Evolutionary conservation across 2,113 vertebrate species (phyloP), one percentile per base, ranked within the genome.

Genomic region (Lepisosteus oculatus): DNA sequence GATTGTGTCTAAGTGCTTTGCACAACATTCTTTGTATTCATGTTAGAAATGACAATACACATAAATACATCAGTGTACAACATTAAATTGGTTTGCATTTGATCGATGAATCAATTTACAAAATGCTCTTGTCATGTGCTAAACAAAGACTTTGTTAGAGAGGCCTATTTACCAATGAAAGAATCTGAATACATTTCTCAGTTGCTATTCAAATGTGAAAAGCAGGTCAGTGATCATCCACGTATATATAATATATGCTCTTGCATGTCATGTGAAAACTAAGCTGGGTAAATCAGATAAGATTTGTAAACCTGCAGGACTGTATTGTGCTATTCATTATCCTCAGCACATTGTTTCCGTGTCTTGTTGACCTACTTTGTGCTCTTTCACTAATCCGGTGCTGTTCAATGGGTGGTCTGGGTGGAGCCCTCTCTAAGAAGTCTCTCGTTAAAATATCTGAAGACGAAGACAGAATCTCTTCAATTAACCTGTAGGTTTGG

Each of bases 361-460:
- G 80, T 89, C 87, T 88, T 90, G 84, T 87, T 91, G 90, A 92
- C 91, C 90, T 90, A 90, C 81, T 90, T 92, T 87, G 83, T 87
- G 83, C 83, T 87, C 84, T 91, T 87, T 86, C 86, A 89, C 85
- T 92, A 90, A 91, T 91, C 89, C 87, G 83, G 72, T 79, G 66
- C 64, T 79, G 73, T 88, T 83, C 82, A 73, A 80, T 78, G 78
- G 86, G 90, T 86, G 88, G 87, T 88, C 85, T 83, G 85, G 84
- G 85, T 84, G 85, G 83, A 88, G 87, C 79, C 76, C 82, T 81
- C 68, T 85, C 86, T 85, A 78, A 63, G 80, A 84, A 86, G 84
- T 80, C 81, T 78, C 79, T 76, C 78, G 86, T 92, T 91, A 89
- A 83, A 90, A 89, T 90, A 89, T 91, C 86, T 86, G 86, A 90